These are phyloP conservation scores for Dasysyrphus tricinctus DNA, from an alignment of 2,888 invertebrate species.

Conservation along the genomic window DNA sequence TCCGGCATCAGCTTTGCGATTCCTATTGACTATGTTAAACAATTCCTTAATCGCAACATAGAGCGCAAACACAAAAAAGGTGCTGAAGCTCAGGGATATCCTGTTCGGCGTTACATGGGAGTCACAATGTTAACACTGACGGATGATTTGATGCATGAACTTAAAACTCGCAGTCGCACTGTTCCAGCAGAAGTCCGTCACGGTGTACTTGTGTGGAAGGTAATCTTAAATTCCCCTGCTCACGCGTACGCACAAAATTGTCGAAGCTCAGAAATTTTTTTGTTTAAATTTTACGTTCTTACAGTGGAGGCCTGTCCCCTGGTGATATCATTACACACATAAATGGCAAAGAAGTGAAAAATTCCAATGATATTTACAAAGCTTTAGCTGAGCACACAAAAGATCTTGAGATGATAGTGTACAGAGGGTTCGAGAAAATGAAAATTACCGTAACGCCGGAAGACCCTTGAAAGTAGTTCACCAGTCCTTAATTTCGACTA, in stretches of 20 bases:
- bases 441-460: conserved; percentile 85
- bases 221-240: conserved; percentile 94
- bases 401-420: conserved; percentile 84
- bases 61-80: conserved; percentile 79
- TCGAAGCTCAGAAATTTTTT: background rate
- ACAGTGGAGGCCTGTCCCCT: conserved; percentile 91
- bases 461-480: conserved; percentile 78
- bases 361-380: conserved; percentile 89
- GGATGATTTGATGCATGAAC: conserved; percentile 89
- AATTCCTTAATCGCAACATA: conserved; percentile 87
- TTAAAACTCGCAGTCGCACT: conserved; percentile 87
- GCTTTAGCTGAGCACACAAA: conserved; percentile 84
- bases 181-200: conserved; percentile 88
- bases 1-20: conserved; percentile 98
- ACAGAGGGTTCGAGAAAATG: conserved; percentile 84
- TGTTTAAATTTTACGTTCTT: conserved; percentile 64
- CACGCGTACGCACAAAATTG: conserved; percentile 86
- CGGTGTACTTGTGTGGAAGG: conserved; percentile 95
- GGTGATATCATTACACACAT: conserved; percentile 94
- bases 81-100: conserved; percentile 78
- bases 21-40: conserved; percentile 93
- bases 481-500: no score
- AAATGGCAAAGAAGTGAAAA: conserved; percentile 87
- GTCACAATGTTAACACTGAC: conserved; percentile 95
- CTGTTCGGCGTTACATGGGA: conserved; percentile 89